phyloP scores from a whole-genome alignment of 2,888 invertebrate species.

The Xanthia togata region DNA sequence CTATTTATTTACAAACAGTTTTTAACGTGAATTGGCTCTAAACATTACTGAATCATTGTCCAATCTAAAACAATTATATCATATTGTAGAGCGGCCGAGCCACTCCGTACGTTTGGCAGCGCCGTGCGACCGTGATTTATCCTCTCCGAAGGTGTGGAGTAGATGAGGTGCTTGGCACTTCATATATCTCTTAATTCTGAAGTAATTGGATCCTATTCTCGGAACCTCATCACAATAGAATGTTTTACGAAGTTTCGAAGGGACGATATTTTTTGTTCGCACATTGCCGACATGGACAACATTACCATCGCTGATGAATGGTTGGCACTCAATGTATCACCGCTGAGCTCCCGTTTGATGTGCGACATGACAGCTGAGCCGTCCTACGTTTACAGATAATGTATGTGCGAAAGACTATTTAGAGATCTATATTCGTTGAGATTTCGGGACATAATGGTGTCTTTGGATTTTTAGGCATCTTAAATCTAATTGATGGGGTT shows the following conservation, averaged over 20 bases:
- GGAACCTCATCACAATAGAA: slow-evolving; percentile 26
- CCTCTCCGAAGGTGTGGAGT: slow-evolving; percentile 59
- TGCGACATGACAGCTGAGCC: slow-evolving; percentile 55
- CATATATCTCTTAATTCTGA: slow-evolving; percentile 51
- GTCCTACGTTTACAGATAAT: slow-evolving; percentile 39
- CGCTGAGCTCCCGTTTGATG: slow-evolving; percentile 41
- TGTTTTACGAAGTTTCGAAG: slow-evolving; percentile 28
- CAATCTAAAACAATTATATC: slow-evolving; percentile 61
- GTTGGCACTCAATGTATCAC: slow-evolving; percentile 52
- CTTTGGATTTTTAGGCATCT: slow-evolving; percentile 3
- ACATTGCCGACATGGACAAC: slow-evolving; percentile 28
- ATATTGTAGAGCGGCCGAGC: slow-evolving; percentile 33
- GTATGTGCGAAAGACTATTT: slow-evolving; percentile 43
- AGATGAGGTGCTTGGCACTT: slow-evolving; percentile 62
- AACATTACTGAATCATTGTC: slow-evolving; percentile 58
- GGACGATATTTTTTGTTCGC: slow-evolving; percentile 32
- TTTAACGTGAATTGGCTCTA: slow-evolving; percentile 37
- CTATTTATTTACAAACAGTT: slow-evolving; percentile 43
- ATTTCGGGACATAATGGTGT: slow-evolving; percentile 6
- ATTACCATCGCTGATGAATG: slow-evolving; percentile 58
- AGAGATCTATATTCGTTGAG: slow-evolving; percentile 3
- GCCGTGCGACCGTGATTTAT: slow-evolving; percentile 59
- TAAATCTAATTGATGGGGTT: slow-evolving; percentile 1
- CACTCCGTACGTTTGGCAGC: slow-evolving; percentile 58
- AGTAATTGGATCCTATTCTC: slow-evolving; percentile 56